Percentiles rank a stretch among this genome's conserved stretches.
phyloP scores from a whole-genome alignment of 2,888 invertebrate species.

The Cybosia mesomella region DNA sequence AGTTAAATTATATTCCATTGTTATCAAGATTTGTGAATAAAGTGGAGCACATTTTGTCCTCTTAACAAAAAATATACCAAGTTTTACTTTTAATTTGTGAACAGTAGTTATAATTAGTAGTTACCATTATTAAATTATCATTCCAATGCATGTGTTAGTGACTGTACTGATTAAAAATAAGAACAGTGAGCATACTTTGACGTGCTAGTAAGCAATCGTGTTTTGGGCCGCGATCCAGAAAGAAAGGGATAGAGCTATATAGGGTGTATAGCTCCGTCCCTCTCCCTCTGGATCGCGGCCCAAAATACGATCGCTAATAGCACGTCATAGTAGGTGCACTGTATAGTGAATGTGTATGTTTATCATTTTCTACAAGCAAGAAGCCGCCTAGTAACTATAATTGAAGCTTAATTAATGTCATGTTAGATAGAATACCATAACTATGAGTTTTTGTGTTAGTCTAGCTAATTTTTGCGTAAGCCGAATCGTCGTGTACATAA shows the following conservation, averaged over 20 bases:
- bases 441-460: conserved; percentile 13
- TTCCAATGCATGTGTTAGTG: conserved; percentile 4
- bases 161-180: background rate
- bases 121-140: background rate
- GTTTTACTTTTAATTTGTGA: background rate
- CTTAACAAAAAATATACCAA: background rate
- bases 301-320: no score
- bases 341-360: conserved; percentile 6
- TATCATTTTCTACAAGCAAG: conserved; percentile 43
- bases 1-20: background rate
- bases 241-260: background rate
- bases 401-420: conserved; percentile 11
- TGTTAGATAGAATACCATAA: background rate
- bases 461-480: conserved; percentile 39
- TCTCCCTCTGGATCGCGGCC: background rate
- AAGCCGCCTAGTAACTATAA: conserved; percentile 51
- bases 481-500: conserved; percentile 34
- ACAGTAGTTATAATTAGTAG: background rate
- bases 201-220: background rate
- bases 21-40: background rate
- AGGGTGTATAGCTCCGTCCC: background rate
- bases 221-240: background rate
- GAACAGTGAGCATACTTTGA: background rate
- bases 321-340: background rate
- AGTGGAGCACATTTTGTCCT: background rate